These are phyloP conservation scores for Polyodon spathula DNA, from an alignment of 2,113 vertebrate genomes.

Conservation along the genomic window DNA sequence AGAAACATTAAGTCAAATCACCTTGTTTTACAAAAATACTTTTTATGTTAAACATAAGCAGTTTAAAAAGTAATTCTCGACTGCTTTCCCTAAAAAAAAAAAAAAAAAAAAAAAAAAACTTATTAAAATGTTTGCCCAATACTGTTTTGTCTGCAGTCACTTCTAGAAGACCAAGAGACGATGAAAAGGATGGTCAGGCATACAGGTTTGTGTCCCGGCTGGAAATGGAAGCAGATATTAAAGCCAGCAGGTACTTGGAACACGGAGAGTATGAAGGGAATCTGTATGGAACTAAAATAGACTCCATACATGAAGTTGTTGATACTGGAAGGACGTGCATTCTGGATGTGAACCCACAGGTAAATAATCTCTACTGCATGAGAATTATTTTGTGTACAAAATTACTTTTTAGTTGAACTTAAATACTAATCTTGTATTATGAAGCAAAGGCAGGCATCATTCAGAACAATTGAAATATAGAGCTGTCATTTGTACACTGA, in stretches of 20 bases:
- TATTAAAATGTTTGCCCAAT: background rate
- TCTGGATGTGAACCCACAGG: conserved; percentile 94
- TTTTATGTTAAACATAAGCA: too few relatives aligned
- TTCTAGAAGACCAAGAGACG: conserved; percentile 81
- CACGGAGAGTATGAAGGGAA: conserved; percentile 95
- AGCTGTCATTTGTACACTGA: background rate
- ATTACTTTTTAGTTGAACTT: too few relatives aligned
- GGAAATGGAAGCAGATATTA: conserved; percentile 89
- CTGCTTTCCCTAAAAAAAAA: background rate
- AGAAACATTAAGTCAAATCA: too few relatives aligned
- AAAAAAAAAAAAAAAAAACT: too few relatives aligned
- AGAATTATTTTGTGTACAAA: too few relatives aligned
- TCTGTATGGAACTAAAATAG: conserved; percentile 94
- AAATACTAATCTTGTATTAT: background rate
- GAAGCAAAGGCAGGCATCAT: background rate
- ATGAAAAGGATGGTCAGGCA: conserved; percentile 85
- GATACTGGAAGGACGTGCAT: conserved; percentile 83
- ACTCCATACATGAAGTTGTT: conserved; percentile 93
- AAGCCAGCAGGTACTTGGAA: conserved; percentile 84
- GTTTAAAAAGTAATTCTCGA: too few relatives aligned
- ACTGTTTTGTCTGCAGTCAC: conserved; percentile 62
- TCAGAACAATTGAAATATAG: background rate
- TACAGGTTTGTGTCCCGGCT: conserved; percentile 83
- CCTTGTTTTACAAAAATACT: too few relatives aligned
- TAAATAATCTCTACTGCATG: conserved; percentile 28